A percentile compares a stretch with the other conserved stretches of the same genome.
Conservation (phyloP, 2,888 invertebrate genomes). For the Diachrysia chrysitis region DNA sequence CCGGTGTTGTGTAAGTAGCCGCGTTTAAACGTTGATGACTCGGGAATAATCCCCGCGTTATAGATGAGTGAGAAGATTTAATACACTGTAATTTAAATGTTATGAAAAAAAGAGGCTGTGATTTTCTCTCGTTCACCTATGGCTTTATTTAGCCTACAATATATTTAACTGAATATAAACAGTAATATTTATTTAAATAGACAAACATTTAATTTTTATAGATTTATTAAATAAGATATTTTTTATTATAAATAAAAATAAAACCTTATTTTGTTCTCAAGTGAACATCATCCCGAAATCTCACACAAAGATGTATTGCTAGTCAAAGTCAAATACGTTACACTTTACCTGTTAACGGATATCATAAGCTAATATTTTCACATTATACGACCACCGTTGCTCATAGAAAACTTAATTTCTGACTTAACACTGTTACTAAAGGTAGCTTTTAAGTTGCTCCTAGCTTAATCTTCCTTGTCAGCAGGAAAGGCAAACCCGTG, state of each 20-base stretch:
- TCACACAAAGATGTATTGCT: background rate
- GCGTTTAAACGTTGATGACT: constrained; percentile 50
- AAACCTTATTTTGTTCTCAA: no score
- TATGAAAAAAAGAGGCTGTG: constrained; percentile 11
- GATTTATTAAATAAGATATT: no score
- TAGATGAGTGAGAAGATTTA: constrained; percentile 41
- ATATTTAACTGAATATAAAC: background rate
- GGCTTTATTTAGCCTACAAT: background rate
- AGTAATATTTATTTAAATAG: background rate
- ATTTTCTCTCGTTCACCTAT: background rate
- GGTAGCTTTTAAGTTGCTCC: constrained; percentile 43
- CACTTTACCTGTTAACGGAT: background rate
- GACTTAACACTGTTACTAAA: constrained; percentile 45
- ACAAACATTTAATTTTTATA: no score
- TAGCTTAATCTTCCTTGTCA: constrained; percentile 54
- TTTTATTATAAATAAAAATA: no score
- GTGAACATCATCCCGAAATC: background rate
- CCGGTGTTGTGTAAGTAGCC: constrained; percentile 53
- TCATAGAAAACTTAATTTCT: constrained; percentile 58
- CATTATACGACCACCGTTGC: constrained; percentile 43
- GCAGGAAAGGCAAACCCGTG: constrained; percentile 35
- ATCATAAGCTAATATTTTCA: constrained; percentile 39
- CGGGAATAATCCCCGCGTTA: constrained; percentile 57
- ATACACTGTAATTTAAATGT: constrained; percentile 35
- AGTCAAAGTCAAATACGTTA: background rate